These are phyloP conservation scores for Rhizoglyphus robini DNA, from an alignment of 1,140 invertebrate species.

Conservation along the genomic window DNA sequence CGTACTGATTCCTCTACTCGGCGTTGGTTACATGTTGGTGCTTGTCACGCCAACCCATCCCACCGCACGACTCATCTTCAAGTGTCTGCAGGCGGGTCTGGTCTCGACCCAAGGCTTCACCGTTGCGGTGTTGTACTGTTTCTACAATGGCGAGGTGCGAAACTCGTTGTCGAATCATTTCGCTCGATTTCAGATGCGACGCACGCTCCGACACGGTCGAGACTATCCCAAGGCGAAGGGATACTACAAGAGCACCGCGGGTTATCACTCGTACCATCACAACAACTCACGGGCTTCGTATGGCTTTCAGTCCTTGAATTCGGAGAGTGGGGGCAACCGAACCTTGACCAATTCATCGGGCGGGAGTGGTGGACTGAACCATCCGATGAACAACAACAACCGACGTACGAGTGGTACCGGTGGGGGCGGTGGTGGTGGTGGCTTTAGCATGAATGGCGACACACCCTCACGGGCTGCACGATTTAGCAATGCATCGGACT, in stretches of 20 bases:
- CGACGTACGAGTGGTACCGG: background rate
- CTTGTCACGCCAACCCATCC: conserved; percentile 47
- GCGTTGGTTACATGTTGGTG: conserved; percentile 70
- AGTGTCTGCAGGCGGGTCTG: conserved; percentile 22
- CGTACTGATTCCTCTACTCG: conserved; percentile 69
- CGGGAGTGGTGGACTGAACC: background rate
- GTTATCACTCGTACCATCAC: conserved; percentile 18
- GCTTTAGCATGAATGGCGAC: background rate
- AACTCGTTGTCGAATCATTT: conserved; percentile 65
- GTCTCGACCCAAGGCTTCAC: conserved; percentile 51
- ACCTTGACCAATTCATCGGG: background rate
- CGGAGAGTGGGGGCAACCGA: background rate
- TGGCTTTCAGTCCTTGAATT: conserved; percentile 16
- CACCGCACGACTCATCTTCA: conserved; percentile 23
- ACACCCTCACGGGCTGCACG: background rate
- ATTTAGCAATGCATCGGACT: background rate
- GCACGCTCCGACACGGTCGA: conserved; percentile 21
- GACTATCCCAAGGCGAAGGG: background rate
- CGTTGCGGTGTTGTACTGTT: conserved; percentile 69
- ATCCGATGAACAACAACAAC: background rate
- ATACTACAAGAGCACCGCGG: conserved; percentile 16
- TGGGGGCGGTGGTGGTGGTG: background rate
- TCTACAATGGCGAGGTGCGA: conserved; percentile 75
- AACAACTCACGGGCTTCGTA: conserved; percentile 16
- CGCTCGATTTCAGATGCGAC: conserved; percentile 54